Evolutionary conservation across 2,113 vertebrate genomes (phyloP).

Genomic region (Oenanthe melanoleuca): DNA sequence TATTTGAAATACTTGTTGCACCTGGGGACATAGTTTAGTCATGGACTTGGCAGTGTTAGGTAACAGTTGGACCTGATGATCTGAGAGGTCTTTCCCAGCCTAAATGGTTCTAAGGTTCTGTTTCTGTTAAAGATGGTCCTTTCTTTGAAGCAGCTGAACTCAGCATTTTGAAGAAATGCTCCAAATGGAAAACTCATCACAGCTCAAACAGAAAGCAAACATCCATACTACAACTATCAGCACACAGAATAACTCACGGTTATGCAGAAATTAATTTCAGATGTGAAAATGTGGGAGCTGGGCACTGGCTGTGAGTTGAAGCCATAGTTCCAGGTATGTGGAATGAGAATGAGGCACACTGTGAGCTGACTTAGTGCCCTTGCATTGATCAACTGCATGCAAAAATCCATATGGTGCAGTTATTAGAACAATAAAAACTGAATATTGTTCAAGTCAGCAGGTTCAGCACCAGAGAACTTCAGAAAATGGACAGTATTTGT

Average conservation of each 20-base stretch:
- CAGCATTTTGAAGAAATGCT: not conserved
- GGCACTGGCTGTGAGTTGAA: not conserved
- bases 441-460: slow-evolving; percentile 1
- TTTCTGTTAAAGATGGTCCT: not conserved
- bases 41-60: not conserved
- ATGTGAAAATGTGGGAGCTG: not conserved
- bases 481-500: not conserved
- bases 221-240: accelerated
- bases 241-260: not conserved
- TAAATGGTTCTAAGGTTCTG: not conserved
- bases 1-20: not conserved
- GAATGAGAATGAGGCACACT: not conserved
- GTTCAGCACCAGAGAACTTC: not conserved
- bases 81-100: not conserved
- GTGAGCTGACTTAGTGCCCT: not conserved
- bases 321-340: not conserved
- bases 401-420: not conserved
- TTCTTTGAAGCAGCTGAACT: not conserved
- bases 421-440: not conserved
- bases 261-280: not conserved
- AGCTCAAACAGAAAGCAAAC: not conserved
- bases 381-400: not conserved
- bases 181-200: not conserved
- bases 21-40: not conserved
- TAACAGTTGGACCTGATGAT: not conserved